Base-by-base conservation (phyloP, 2,797 vertebrate species). In the Pipistrellus nathusii region DNA sequence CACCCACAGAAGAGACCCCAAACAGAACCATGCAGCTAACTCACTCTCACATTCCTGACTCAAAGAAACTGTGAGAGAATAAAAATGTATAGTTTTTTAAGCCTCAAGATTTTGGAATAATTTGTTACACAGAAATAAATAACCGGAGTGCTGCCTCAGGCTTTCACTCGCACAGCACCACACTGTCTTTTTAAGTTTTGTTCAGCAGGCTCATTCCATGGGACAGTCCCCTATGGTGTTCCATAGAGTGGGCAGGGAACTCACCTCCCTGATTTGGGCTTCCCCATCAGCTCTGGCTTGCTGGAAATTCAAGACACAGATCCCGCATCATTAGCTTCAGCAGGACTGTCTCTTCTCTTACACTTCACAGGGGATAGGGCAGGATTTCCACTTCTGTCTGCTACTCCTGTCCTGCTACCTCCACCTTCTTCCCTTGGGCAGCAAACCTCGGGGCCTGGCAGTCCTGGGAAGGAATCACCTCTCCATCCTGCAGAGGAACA, bases 31-130 rank as follows among this genome's bases (percentile, higher is more conserved):
- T 17, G 64, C 55, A 53, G 46, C 38, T 55, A 59, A 53, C n/a
- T 46, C 11, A 18, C n/a, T 27, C 30, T 53, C 8, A 12, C 27
- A 38, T 66, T 91, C 48, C 30, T 75, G 64, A 73, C 23, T 69
- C 38, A 25, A 14, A 73, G 76, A 91, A 85, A 88, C 57, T 25
- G 5, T 0, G 5, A 86, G n/a, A 51, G 4, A 38, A 35, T 6
- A 62, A 78, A 25, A 53, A 59, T 8, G 13, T n/a, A 59, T 30
- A 38, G 5, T 30, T 90, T 57, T 82, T 77, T 51, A 92, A 95
- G 30, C 35, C n/a, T 71, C 11, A 35, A 3, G 18, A 20, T 41
- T 38, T 85, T 18, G 59, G 66, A 44, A 20, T n/a, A 20, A 57
- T 69, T 94, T 88, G 87, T 85, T 83, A 75, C 20, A 13, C 6